Conservation (phyloP, 2,113 vertebrate species). For the Daphoenositta chrysoptera region DNA sequence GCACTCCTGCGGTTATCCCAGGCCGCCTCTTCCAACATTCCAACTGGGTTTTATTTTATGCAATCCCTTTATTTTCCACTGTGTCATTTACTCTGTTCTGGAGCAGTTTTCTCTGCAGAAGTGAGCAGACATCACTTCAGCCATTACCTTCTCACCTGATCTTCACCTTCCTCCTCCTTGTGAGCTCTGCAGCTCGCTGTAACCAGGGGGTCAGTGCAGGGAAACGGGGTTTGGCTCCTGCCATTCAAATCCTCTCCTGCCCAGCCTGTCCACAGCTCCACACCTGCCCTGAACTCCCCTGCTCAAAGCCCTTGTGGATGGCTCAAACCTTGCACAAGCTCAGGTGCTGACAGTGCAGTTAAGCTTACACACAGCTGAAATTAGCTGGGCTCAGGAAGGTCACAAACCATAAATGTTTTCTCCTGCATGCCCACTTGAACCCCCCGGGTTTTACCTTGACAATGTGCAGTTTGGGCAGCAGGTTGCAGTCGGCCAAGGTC, state of each 20-base stretch:
- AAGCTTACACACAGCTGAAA: neutral
- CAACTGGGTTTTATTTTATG: neutral
- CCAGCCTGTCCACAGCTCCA: neutral
- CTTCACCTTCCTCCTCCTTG: neutral
- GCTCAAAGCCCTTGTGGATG: neutral
- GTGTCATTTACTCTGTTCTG: neutral
- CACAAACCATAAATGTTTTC: accelerated
- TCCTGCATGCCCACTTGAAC: accelerated
- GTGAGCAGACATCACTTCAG: neutral
- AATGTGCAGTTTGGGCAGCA: constrained; percentile 96
- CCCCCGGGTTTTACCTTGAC: constrained; percentile 80
- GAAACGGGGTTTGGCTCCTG: neutral
- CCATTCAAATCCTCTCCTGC: neutral
- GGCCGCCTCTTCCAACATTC: neutral
- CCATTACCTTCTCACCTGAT: neutral
- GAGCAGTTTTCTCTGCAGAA: neutral
- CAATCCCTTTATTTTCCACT: neutral
- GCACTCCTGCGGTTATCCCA: neutral
- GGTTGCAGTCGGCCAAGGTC: constrained; percentile 95
- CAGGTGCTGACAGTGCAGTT: accelerated
- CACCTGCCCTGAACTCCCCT: neutral
- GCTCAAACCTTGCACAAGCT: neutral
- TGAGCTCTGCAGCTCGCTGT: neutral
- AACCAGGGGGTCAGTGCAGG: neutral
- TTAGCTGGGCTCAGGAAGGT: accelerated